Evolutionary conservation across 2,888 invertebrate genomes (phyloP), one percentile per base, ranked within the genome.

Genomic region (Cryptophagus acutangulus): DNA sequence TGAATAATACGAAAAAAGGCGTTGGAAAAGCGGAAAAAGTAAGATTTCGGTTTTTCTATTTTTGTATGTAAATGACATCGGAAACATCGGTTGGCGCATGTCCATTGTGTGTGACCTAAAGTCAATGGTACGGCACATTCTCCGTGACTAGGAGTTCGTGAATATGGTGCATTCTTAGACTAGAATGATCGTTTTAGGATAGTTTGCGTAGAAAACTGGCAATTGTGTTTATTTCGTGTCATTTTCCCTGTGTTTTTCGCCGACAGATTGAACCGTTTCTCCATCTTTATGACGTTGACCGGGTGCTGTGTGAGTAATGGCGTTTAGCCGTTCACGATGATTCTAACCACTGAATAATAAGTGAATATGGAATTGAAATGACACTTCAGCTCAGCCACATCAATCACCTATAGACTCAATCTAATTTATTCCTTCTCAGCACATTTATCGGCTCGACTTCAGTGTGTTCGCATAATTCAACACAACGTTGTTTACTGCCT

Each of bases 261-360:
- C 38, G 36, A 24, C 31, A 44, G 37, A 41, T 38, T 45, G 18
- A 29, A 40, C 30, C 36, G 43, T 52, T 30, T 40, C 43, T 38
- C 28, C 29, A 26, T 30, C 33, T 43, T 43, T 51, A 51, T 49
- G 48, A 53, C 54, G 51, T 52, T 53, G 53, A 49, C 57, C 55
- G 57, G 57, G 47, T 46, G 43, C 48, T 40, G 44, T 48, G 41
- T 57, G 49, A 49, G 48, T 55, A 55, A 54, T 57, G 57, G 57
- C 57, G 57, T 54, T 55, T 45, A 49, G 51, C 52, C 51, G 53
- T 54, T 55, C 49, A 43, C 51, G 55, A n/a, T n/a, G n/a, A 31
- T 54, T 54, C 53, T 54, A 57, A 55, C 55, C 54, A 53, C 54
- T 48, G 57, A 49, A n/a, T n/a, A n/a, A n/a, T n/a, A n/a, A n/a